Base-by-base conservation (phyloP, 2,797 vertebrate species). In the Sebastes oblongus region DNA sequence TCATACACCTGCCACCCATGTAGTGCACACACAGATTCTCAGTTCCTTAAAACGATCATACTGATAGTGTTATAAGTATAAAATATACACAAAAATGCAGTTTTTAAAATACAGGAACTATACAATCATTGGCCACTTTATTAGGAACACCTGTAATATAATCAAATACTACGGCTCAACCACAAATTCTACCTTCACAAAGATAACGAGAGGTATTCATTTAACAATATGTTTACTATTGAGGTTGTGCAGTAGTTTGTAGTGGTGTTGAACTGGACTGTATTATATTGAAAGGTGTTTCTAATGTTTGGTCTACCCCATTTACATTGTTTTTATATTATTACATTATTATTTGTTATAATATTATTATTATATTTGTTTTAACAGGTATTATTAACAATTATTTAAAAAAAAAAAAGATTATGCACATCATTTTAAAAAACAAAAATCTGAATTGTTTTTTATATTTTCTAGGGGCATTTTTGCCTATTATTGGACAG, bases 1-100 rank as follows among this genome's bases (percentile, higher is more conserved):
- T 76, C 61, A 81, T 62, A 46, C 39, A 78, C 30, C 13, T 55
- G n/a, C 50, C 67, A 24, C 66, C 25, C 62, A 75, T 61, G 30
- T 59, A 68, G 42, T 46, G n/a, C 70, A 70, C 46, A 71, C 24
- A 66, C 30, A 68, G 16, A 56, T 34, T 24, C 25, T 42, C 32
- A 24, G 6, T 39, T 71, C 2, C 34, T 77, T 50, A 36, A 77
- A 73, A 7, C 3, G 5, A 22, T 80, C 8, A 30, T 39, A 30
- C 66, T 72, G 3, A 25, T 36, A 14, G 5, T 60, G 20, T 32
- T 2, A 39, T 36, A n/a, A 61, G 5, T 34, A 29, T 3, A 64
- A 50, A 55, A 52, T 69, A 62, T 22, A 54, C 16, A 22, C 4
- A 25, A 7, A 55, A 32, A 55, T 42, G 3, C 3, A 2, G 18